Evolutionary conservation across 2,797 vertebrate genomes (phyloP), one percentile per base, ranked within the genome.

Genomic region (Lithobates sylvaticus): DNA sequence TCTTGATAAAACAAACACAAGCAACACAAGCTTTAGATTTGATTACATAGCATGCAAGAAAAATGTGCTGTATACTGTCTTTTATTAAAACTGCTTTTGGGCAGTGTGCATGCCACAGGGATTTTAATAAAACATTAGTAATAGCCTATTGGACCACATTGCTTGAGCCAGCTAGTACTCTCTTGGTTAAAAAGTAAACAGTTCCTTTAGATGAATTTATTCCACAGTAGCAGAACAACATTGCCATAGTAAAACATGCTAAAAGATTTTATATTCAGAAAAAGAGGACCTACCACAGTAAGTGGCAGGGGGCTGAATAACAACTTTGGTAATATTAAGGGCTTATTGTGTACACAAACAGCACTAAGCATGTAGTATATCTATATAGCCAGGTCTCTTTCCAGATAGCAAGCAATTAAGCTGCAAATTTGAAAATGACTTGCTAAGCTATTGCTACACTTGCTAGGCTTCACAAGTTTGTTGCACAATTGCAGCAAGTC

Each of bases 21-120:
- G 89, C 93, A 95, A 92, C 92, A 94, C 94, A 90, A 93, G 93
- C 93, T 92, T 93, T 92, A 94, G 92, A 95, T 96, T 94, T 95
- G 94, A 95, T 96, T 96, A 95, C 93, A 94, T 89, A 93, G 93
- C 94, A 95, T 93, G 94, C 94, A 95, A 95, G 94, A 95, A 95
- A 96, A 96, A 95, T 95, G 94, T 93, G 93, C 93, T 94, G 91
- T 92, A 93, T 93, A 92, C 92, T 95, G 92, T 94, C 93, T 93
- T 93, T 95, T 95, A 95, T 96, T 95, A 95, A 96, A 94, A 92
- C 91, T 92, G 94, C 94, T 95, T 94, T 94, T 93, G 92, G 94
- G 93, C 93, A 90, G 90, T 91, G 92, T 90, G 92, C 91, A 90
- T 68, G 92, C 94, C 94, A 93, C 89, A 88, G 93, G 94, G 93